Base-by-base conservation (phyloP, 2,888 invertebrate species). In the Tubulanus polymorphus region DNA sequence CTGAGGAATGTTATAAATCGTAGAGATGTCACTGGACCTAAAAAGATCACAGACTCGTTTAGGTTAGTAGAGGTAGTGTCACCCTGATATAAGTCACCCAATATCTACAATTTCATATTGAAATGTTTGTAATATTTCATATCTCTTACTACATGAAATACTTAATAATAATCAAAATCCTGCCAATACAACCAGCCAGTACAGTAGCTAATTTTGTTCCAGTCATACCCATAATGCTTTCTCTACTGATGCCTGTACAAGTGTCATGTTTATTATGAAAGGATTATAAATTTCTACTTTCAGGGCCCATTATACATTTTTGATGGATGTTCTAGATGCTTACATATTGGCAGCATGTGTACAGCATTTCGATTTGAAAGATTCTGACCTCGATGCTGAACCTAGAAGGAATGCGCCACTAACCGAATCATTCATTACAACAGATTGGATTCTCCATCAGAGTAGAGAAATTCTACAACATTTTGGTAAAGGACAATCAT, bases 1-100 rank as follows among this genome's bases (percentile, higher is more conserved):
- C 51, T 59, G 5, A 23, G 59, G 12, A 56, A 59, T 37, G 18
- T 48, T n/a, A 28, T 59, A n/a, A 48, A 51, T 10, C 45, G 59
- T 20, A 50, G 37, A 12, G 53, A 59, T 54, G 56, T 59, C 25
- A 48, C 32, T 20, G 56, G 56, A 5, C 26, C 56, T 18, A 51
- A 57, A 20, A 45, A 53, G 32, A 52, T 59, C 2, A 51, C 51
- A 25, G 26, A 12, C n/a, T 49, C 53, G 26, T 59, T 55, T 45
- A 52, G 53, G 59, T 59, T 41, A 45, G 26, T 51, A 30, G 15
- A 35, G 26, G n/a, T 27, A 32, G 15, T 18, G 25, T 51, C 15
- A 28, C n/a, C 15, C 10, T n/a, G n/a, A n/a, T n/a, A n/a, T n/a
- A n/a, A n/a, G n/a, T n/a, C n/a, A n/a, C n/a, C n/a, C n/a, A n/a